Conservation (phyloP, 2,888 invertebrate species). For the Nomada lathburiana region DNA sequence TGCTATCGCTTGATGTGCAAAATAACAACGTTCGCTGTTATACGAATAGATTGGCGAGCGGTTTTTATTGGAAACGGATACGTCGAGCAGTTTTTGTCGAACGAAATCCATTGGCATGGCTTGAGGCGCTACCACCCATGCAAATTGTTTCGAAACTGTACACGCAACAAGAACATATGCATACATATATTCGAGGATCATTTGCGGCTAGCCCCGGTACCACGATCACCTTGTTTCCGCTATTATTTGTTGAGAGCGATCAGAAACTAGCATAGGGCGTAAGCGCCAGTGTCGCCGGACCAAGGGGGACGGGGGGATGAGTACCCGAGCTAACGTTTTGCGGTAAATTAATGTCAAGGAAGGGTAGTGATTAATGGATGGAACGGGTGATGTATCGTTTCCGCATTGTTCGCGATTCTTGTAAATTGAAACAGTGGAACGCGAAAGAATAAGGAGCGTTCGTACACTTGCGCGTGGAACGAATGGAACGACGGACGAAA, state of each 20-base stretch:
- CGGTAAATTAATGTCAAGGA: slow-evolving; percentile 51
- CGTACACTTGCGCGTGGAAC: not conserved
- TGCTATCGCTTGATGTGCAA: slow-evolving; percentile 17
- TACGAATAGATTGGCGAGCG: slow-evolving; percentile 38
- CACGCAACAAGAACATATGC: slow-evolving; percentile 45
- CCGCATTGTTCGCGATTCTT: not conserved
- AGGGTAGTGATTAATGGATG: slow-evolving; percentile 46
- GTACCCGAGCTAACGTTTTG: slow-evolving; percentile 24
- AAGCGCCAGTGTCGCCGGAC: slow-evolving; percentile 6
- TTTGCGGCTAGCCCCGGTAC: slow-evolving; percentile 40
- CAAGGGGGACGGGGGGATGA: not conserved
- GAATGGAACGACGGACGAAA: not conserved
- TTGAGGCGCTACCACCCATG: slow-evolving; percentile 27
- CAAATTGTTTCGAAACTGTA: slow-evolving; percentile 50
- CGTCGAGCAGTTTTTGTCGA: slow-evolving; percentile 35
- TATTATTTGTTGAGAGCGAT: slow-evolving; percentile 46
- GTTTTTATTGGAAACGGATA: slow-evolving; percentile 53
- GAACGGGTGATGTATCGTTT: slow-evolving; percentile 13
- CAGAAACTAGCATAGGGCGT: slow-evolving; percentile 11
- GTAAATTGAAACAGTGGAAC: slow-evolving; percentile 15
- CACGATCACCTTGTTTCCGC: slow-evolving; percentile 48
- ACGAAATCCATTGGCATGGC: slow-evolving; percentile 39
- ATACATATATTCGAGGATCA: slow-evolving; percentile 41
- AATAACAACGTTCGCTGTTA: slow-evolving; percentile 19
- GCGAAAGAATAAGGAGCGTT: not conserved